Base-by-base conservation (phyloP, 2,888 invertebrate species). In the Mayetiola destructor region DNA sequence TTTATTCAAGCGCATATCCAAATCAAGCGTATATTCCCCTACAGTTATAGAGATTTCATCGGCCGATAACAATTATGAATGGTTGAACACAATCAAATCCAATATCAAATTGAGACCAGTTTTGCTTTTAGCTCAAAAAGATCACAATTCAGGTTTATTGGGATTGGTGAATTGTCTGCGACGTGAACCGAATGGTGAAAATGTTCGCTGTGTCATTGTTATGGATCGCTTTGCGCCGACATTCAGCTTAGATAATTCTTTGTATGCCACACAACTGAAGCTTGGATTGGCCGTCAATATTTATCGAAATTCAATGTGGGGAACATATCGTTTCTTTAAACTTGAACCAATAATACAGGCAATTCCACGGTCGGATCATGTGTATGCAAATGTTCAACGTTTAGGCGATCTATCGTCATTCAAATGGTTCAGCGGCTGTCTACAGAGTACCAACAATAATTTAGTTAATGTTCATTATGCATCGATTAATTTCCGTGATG, bases 401-500 rank as follows among this genome's bases (percentile, higher is more conserved):
- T 79, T 85, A 57, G 95, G 95, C 54, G 95, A 97, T 68, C 74
- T 96, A 57, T 85, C 88, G 0, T 85, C 89, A 1, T 67, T 96
- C 39, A 77, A 73, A 14, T 92, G 91, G 91, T 71, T 92, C 5
- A 84, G 93, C 69, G 86, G 86, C 1, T 74, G 77, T 0, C 64
- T 77, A 21, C 70, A 69, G 42, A 16, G 61, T 8, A 60, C 62
- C 0, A 29, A 90, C 67, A 82, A 85, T 1, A 73, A 76, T 0
- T 60, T 70, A 4, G 73, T 78, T 1, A 67, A 79, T 68, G 78
- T 88, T 1, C 78, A 84, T 64, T 91, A 86, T 66, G 74, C 89
- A 0, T 80, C 92, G 0, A 69, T 96, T 12, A 97, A 96, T 73
- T 96, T 95, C 80, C 82, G 90, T 65, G 96, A 96, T 69, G 77